phyloP scores from a whole-genome alignment of 1,140 invertebrate species.

The Scaptomyza pallida region DNA sequence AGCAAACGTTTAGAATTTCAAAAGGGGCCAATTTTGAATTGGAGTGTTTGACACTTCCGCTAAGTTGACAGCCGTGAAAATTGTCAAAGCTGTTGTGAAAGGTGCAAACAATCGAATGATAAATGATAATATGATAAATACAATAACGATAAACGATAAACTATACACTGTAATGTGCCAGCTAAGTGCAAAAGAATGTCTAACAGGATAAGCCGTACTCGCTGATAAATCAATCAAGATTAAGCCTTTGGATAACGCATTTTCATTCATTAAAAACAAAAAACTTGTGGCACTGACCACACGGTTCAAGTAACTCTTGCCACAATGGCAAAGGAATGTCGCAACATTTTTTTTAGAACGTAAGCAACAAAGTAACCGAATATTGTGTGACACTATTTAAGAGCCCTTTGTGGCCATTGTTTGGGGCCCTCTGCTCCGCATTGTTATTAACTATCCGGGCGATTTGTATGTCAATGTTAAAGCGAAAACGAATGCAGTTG shows the following conservation, averaged over 20 bases:
- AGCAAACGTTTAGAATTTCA: conserved; percentile 55
- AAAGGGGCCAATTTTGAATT: conserved; percentile 21
- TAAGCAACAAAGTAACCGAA: conserved; percentile 64
- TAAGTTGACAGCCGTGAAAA: conserved; percentile 83
- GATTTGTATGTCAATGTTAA: conserved; percentile 83
- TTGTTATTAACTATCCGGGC: conserved; percentile 52
- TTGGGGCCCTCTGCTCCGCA: conserved; percentile 10
- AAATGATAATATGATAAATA: conserved; percentile 50
- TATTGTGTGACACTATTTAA: conserved; percentile 46
- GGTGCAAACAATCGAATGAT: conserved; percentile 72
- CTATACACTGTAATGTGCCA: conserved; percentile 1
- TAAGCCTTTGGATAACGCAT: conserved; percentile 32
- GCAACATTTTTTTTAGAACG: conserved; percentile 68
- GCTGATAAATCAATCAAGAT: conserved; percentile 81
- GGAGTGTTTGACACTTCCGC: conserved; percentile 72
- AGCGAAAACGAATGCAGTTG: conserved; percentile 41
- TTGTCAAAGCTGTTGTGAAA: conserved; percentile 71
- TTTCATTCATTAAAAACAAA: conserved; percentile 76
- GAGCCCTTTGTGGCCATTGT: conserved; percentile 55
- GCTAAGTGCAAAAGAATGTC: conserved; percentile 78
- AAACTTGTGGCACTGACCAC: conserved; percentile 58
- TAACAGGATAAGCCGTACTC: conserved; percentile 62
- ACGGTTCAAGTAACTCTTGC: conserved; percentile 65
- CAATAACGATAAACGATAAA: not conserved
- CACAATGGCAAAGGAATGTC: conserved; percentile 72